Base-by-base conservation (phyloP, 2,113 vertebrate genomes). In the Labrus mixtus region DNA sequence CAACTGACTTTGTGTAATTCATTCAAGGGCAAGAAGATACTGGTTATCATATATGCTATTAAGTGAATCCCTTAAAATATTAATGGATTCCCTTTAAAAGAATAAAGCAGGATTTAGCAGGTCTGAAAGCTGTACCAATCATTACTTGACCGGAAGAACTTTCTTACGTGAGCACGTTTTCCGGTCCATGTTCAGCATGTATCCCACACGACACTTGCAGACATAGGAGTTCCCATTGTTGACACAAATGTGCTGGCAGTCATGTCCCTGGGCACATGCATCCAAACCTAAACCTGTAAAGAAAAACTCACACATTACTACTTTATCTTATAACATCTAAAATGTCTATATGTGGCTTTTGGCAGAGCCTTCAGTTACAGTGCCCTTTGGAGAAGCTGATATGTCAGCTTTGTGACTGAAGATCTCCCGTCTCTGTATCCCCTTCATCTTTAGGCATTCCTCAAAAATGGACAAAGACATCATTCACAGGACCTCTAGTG, bases 161-260 rank as follows among this genome's bases (percentile, higher is more conserved):
- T 65, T 70, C 91, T 87, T 81, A 91, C 90, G 86, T 76, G 93
- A 94, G 74, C 95, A 96, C 0, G 93, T 95, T 83, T 93, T 94
- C 76, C 60, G 50, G 59, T 96, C 94, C 72, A 85, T 53, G 48
- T 95, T 95, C 83, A 96, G 68, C 43, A 78, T 60, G 36, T 94
- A 96, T 17, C 93, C 94, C 58, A 89, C 86, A 0, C 46, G 88
- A 88, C 95, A 96, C 76, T 91, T 87, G 68, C 95, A 95, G 41
- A 85, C 61, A 15, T 93, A 87, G 0, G 83, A 95, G 8, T 82
- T 77, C 0, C 84, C 86, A 63, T 65, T 91, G 9, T 73, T 91
- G 71, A 93, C 90, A 75, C 94, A 96, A 64, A 94, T 69, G 17
- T 95, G 95, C 53, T 95, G 88, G 62, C 95, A 96, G 23, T 89